phyloP scores from a whole-genome alignment of 1,140 invertebrate species.

The Tetramorium parvispinum region DNA sequence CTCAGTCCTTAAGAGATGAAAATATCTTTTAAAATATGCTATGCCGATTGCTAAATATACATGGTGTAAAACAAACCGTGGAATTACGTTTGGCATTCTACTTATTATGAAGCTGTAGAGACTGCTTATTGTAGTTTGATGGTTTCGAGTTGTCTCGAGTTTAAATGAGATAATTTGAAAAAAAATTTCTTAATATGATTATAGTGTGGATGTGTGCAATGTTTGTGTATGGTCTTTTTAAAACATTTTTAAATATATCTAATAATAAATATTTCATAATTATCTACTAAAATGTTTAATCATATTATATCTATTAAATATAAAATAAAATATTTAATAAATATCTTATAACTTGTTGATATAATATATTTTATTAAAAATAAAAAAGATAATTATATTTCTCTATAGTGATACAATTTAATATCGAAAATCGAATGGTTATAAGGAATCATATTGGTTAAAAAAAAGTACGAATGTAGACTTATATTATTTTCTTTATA shows the following conservation, averaged over 20 bases:
- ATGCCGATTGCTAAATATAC: slow-evolving; percentile 14
- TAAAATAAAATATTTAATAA: too few species aligned
- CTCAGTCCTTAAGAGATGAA: background rate
- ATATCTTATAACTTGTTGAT: too few species aligned
- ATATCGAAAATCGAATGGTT: background rate
- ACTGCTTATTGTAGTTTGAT: background rate
- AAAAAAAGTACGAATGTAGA: background rate
- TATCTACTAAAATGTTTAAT: too few species aligned
- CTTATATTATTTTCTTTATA: background rate
- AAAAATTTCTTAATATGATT: background rate
- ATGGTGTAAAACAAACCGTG: background rate
- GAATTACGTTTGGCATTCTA: background rate
- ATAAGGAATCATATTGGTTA: background rate
- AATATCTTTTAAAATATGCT: background rate
- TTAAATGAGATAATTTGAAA: background rate
- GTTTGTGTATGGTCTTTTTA: background rate
- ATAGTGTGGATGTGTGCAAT: background rate
- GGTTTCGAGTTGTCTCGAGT: background rate
- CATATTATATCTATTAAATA: too few species aligned
- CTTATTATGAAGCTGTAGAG: background rate
- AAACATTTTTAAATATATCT: too few species aligned
- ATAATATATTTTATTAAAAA: too few species aligned
- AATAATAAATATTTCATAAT: too few species aligned
- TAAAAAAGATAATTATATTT: too few species aligned
- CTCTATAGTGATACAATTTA: background rate